Evolutionary conservation across 2,888 invertebrate species (phyloP).

Genomic region (Agrochola lychnidis): DNA sequence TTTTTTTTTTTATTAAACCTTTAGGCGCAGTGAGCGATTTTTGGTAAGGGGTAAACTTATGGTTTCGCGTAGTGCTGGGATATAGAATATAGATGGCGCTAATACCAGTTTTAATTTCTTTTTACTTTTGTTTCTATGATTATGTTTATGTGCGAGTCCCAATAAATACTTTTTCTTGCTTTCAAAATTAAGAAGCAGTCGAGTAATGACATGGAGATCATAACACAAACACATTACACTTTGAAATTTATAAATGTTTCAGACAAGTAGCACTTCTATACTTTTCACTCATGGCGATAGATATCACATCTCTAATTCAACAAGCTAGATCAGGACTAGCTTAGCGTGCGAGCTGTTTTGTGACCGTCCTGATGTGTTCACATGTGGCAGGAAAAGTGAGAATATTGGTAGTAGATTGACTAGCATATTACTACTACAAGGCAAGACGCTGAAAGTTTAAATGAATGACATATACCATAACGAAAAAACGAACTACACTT

Average conservation of each 20-base stretch:
- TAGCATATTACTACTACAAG: neutral
- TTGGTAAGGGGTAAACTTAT: too few relatives aligned
- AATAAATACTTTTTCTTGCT: too few relatives aligned
- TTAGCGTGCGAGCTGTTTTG: conserved; percentile 62
- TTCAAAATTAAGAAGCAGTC: too few relatives aligned
- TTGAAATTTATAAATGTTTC: neutral
- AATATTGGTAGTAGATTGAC: neutral
- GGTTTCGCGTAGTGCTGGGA: too few relatives aligned
- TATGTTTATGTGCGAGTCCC: too few relatives aligned
- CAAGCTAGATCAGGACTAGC: neutral
- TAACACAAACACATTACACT: too few relatives aligned
- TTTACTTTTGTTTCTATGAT: too few relatives aligned
- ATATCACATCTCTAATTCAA: neutral
- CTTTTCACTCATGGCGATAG: neutral
- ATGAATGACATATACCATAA: neutral
- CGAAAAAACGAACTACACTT: neutral
- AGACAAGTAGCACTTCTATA: neutral
- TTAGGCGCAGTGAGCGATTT: too few relatives aligned
- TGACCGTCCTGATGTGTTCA: neutral
- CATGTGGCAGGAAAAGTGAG: conserved; percentile 8
- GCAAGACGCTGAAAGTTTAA: neutral
- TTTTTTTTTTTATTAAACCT: too few relatives aligned
- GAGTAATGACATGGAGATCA: too few relatives aligned
- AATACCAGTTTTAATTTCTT: too few relatives aligned
- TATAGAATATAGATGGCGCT: too few relatives aligned